Evolutionary conservation across 2,797 vertebrate species (phyloP).

Genomic region (Girardinus metallicus): DNA sequence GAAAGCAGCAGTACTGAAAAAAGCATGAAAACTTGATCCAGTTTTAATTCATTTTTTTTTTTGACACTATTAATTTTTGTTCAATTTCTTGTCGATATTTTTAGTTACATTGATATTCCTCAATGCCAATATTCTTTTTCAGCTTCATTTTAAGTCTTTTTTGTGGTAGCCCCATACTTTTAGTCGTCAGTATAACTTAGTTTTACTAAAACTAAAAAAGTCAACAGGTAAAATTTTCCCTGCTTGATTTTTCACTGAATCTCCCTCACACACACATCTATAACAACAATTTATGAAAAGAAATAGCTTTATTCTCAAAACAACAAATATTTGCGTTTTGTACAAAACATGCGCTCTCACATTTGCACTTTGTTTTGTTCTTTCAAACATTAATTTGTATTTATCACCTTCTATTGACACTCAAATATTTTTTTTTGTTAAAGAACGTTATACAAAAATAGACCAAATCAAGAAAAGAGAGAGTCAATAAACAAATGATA

Average conservation of each 20-base stretch:
- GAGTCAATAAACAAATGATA: conserved; percentile 72
- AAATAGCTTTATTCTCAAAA: conserved; percentile 75
- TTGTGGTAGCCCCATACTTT: not conserved
- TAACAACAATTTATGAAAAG: conserved; percentile 58
- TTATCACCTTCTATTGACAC: conserved; percentile 38
- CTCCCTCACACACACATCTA: not conserved
- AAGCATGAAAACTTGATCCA: too few relatives aligned
- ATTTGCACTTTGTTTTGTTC: conserved; percentile 37
- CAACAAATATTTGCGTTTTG: conserved; percentile 61
- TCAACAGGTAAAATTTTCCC: not conserved
- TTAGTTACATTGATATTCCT: too few relatives aligned
- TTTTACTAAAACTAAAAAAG: too few relatives aligned
- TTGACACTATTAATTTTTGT: too few relatives aligned
- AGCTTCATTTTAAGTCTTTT: too few relatives aligned
- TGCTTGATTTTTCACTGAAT: not conserved
- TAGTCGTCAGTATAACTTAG: not conserved
- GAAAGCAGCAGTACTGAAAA: too few relatives aligned
- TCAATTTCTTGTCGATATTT: too few relatives aligned
- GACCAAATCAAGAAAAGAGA: conserved; percentile 50
- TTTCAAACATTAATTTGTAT: conserved; percentile 20
- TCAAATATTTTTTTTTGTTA: conserved; percentile 12
- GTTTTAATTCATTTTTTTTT: too few relatives aligned
- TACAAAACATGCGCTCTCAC: conserved; percentile 62
- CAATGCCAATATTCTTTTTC: too few relatives aligned
- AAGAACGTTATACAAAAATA: conserved; percentile 58